Evolutionary conservation across 2,113 vertebrate species (phyloP).

Genomic region (Atlantisia rogersi): DNA sequence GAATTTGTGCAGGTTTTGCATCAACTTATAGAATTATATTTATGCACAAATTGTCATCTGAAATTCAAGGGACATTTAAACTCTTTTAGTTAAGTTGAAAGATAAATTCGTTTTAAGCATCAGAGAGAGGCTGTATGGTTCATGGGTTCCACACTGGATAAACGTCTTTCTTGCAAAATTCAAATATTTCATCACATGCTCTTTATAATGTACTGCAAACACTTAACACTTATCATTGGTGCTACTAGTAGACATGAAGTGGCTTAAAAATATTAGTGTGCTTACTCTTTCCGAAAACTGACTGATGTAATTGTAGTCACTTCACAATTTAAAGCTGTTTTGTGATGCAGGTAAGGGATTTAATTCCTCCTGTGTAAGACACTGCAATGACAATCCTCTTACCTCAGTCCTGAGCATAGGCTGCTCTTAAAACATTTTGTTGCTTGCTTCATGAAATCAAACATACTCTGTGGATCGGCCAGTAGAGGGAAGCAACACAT

Average conservation of each 20-base stretch:
- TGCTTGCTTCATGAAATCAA: not conserved
- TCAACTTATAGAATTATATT: not conserved
- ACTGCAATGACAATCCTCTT: not conserved
- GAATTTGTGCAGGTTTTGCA: not conserved
- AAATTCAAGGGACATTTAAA: not conserved
- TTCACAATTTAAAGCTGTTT: not conserved
- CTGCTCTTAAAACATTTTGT: not conserved
- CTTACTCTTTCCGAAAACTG: not conserved
- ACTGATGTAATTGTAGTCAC: not conserved
- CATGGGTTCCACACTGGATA: not conserved
- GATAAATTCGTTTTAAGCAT: not conserved
- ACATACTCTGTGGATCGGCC: not conserved
- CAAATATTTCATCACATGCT: not conserved
- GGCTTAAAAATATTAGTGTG: not conserved
- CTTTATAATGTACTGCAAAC: not conserved
- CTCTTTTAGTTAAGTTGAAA: not conserved
- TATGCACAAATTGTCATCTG: not conserved
- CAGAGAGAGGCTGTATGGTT: not conserved
- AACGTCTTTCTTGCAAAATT: not conserved
- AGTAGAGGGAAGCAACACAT: slow-evolving; percentile 49
- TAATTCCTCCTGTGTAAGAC: not conserved
- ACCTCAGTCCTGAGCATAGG: not conserved
- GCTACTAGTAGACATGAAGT: not conserved
- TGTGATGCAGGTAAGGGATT: not conserved
- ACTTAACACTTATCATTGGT: not conserved